Conservation (phyloP, 2,797 vertebrate genomes). For the Oryzias sinensis region DNA sequence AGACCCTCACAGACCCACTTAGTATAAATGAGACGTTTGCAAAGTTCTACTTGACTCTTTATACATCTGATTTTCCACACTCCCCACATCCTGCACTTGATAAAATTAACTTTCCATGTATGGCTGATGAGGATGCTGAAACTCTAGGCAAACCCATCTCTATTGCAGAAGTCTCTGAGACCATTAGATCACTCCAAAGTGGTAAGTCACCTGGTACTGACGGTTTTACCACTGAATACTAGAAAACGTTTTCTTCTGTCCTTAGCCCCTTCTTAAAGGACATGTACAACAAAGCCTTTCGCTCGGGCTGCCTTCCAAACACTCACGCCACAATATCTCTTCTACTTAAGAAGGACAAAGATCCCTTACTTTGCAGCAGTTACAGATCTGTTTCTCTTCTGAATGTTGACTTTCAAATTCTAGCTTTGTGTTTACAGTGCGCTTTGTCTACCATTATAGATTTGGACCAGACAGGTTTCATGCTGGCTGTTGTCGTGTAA, state of each 20-base stretch:
- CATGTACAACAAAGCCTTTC: background rate
- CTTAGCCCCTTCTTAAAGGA: background rate
- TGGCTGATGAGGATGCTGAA: too few relatives aligned
- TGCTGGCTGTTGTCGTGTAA: background rate
- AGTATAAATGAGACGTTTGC: too few relatives aligned
- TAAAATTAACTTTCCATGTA: too few relatives aligned
- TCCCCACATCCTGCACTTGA: too few relatives aligned
- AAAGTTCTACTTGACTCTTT: too few relatives aligned
- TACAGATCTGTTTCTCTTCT: background rate
- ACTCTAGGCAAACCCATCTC: too few relatives aligned
- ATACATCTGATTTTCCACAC: too few relatives aligned
- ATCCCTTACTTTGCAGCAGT: background rate
- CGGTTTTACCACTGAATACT: background rate
- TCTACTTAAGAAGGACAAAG: background rate
- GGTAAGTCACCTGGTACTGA: background rate
- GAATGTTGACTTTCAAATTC: background rate
- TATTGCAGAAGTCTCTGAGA: too few relatives aligned
- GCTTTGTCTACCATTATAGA: background rate
- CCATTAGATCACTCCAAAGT: too few relatives aligned
- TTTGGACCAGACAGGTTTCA: background rate
- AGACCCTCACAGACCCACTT: too few relatives aligned
- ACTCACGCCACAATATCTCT: background rate
- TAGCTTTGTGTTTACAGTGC: background rate
- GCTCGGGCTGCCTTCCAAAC: background rate
- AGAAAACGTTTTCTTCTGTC: background rate